Percentiles rank a stretch among this genome's conserved stretches.
Conservation (phyloP, 2,888 invertebrate genomes). For the Coelinius sp. region DNA sequence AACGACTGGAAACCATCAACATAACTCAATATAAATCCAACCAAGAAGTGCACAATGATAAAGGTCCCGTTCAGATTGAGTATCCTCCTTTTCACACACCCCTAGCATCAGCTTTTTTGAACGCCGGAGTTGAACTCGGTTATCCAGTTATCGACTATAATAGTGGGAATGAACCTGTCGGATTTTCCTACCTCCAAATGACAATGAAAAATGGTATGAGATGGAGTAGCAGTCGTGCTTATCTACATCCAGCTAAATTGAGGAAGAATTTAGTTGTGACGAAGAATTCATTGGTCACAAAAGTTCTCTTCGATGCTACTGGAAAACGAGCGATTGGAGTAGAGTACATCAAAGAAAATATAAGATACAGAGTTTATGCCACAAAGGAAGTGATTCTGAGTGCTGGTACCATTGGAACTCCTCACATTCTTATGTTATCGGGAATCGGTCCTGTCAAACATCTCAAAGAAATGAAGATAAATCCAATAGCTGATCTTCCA, state of each 20-base stretch:
- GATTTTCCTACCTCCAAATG: conserved; percentile 79
- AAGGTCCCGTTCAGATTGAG: conserved; percentile 75
- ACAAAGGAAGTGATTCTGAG: conserved; percentile 87
- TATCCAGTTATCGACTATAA: conserved; percentile 77
- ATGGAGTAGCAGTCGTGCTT: conserved; percentile 75
- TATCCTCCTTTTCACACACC: conserved; percentile 73
- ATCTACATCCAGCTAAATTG: conserved; percentile 73
- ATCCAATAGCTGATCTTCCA: conserved; percentile 74
- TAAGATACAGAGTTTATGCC: conserved; percentile 72
- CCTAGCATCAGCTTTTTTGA: conserved; percentile 76
- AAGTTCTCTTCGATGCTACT: conserved; percentile 76
- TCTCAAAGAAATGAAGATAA: conserved; percentile 73
- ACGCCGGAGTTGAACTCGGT: conserved; percentile 76
- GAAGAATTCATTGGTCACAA: conserved; percentile 75
- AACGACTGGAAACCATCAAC: conserved; percentile 82
- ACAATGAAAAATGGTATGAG: conserved; percentile 76
- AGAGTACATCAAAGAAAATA: conserved; percentile 75
- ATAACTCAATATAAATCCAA: conserved; percentile 69
- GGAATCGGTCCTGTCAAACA: conserved; percentile 76
- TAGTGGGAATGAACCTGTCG: conserved; percentile 76
- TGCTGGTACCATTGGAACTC: conserved; percentile 90
- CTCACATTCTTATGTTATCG: conserved; percentile 91
- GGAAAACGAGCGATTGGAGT: conserved; percentile 80
- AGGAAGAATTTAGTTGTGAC: conserved; percentile 80
- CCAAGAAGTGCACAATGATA: conserved; percentile 72